Conservation (phyloP, 2,888 invertebrate genomes). For the Eristalinus sepulchralis region DNA sequence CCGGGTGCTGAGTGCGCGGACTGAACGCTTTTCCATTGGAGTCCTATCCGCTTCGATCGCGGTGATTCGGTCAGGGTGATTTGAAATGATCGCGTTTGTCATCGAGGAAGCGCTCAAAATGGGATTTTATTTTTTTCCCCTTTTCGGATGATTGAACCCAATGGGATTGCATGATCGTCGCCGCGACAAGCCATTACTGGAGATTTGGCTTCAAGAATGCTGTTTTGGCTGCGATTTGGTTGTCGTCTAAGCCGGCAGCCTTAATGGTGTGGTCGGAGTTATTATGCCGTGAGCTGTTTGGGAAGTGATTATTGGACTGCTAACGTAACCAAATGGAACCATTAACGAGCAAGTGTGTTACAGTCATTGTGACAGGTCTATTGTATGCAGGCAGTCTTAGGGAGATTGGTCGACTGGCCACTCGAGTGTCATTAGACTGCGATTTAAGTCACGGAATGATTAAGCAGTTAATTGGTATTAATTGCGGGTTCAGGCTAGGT, state of each 20-base stretch:
- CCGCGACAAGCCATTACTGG: background rate
- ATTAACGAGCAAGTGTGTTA: background rate
- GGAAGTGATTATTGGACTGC: background rate
- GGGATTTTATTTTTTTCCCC: conserved; percentile 1
- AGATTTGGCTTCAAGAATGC: background rate
- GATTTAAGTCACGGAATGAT: background rate
- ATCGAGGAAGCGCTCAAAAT: conserved; percentile 15
- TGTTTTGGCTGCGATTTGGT: conserved; percentile 3
- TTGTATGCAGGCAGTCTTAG: background rate
- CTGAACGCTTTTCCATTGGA: background rate
- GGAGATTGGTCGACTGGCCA: no score
- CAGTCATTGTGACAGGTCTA: background rate
- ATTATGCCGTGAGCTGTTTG: background rate
- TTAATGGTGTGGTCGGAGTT: background rate
- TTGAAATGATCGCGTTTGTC: conserved; percentile 1
- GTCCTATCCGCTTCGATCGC: background rate
- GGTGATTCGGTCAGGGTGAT: conserved; percentile 5
- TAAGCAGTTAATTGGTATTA: background rate
- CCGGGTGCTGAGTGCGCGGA: background rate
- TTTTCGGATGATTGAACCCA: background rate
- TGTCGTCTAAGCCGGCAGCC: background rate
- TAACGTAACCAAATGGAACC: background rate
- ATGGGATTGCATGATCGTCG: background rate
- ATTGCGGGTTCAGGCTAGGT: background rate
- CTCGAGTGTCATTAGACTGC: background rate